Evolutionary conservation across 1,140 invertebrate genomes (phyloP).

Genomic region (Calliphora vicina): DNA sequence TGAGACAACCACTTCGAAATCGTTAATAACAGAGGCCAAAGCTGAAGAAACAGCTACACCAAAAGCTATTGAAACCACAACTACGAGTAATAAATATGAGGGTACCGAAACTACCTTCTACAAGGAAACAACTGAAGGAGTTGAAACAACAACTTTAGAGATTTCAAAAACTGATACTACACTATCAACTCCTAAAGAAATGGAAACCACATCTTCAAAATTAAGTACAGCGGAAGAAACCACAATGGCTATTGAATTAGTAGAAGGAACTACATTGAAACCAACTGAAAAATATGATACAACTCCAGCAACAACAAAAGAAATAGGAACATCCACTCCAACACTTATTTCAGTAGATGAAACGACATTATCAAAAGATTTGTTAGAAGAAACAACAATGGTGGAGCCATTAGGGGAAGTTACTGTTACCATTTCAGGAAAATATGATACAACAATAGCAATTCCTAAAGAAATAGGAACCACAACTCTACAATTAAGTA

Average conservation of each 20-base stretch:
- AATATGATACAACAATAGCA: background rate
- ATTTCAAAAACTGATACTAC: background rate
- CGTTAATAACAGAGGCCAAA: background rate
- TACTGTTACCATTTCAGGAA: too few species aligned
- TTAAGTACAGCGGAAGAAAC: too few species aligned
- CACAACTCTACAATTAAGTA: background rate
- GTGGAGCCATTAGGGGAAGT: background rate
- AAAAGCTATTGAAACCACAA: too few species aligned
- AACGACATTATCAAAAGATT: background rate
- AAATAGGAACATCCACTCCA: background rate
- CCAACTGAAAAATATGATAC: background rate
- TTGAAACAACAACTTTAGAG: constrained; percentile 3
- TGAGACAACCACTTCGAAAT: background rate
- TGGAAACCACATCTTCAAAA: too few species aligned
- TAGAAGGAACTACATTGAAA: background rate
- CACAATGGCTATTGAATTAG: too few species aligned
- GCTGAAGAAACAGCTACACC: background rate
- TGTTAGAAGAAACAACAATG: background rate
- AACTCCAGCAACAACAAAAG: background rate
- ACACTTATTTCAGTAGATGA: background rate
- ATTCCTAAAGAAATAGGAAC: background rate
- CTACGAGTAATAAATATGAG: too few species aligned
- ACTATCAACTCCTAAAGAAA: too few species aligned
- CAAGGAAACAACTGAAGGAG: background rate
- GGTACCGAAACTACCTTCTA: too few species aligned